These are phyloP conservation scores for Lichenostomus cassidix DNA, from an alignment of 2,113 vertebrate genomes.

Conservation along the genomic window DNA sequence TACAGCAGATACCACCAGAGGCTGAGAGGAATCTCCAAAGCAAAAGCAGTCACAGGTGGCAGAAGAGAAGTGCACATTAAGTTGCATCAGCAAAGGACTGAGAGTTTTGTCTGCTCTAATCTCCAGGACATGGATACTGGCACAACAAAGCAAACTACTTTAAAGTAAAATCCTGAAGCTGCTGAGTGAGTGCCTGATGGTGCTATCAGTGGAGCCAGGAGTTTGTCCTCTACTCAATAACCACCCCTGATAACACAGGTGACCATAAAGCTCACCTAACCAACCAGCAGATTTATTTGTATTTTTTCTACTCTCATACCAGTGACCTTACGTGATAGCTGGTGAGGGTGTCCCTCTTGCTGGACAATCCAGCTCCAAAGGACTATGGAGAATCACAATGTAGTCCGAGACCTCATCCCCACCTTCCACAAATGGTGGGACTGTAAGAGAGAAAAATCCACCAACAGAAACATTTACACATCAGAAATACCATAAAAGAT, in stretches of 20 bases:
- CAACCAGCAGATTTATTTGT: background rate
- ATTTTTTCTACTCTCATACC: constrained; percentile 5
- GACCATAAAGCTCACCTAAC: background rate
- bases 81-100: background rate
- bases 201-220: background rate
- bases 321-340: constrained; percentile 82
- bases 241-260: background rate
- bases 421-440: constrained; percentile 86
- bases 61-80: background rate
- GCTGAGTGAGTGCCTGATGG: background rate
- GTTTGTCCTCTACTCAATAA: background rate
- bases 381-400: constrained; percentile 81
- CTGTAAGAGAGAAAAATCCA: constrained; percentile 65
- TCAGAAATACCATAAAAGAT: background rate
- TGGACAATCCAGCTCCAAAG: constrained; percentile 88
- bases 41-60: background rate
- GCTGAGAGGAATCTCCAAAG: background rate
- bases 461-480: background rate
- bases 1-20: background rate
- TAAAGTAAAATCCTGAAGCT: background rate
- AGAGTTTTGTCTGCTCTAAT: background rate
- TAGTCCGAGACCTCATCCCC: constrained; percentile 77
- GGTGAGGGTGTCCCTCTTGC: constrained; percentile 84
- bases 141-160: background rate
- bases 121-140: background rate